Percentiles rank a stretch among this genome's conserved stretches.
These are phyloP conservation scores for Drosophila sucinea DNA, from an alignment of 1,140 invertebrate species.

Conservation along the genomic window DNA sequence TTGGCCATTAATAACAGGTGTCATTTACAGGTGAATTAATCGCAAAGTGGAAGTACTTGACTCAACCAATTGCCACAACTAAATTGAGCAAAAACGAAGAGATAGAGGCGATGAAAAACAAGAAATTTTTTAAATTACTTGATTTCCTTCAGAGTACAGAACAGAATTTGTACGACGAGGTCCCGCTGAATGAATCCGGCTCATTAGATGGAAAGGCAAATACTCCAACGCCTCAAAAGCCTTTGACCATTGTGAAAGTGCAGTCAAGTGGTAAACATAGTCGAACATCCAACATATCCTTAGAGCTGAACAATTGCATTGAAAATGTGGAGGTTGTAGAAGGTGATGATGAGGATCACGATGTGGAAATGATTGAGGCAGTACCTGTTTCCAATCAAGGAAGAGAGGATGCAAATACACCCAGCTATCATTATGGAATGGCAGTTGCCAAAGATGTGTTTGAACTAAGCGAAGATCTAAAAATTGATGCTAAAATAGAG, in stretches of 20 bases:
- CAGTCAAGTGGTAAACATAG: neutral
- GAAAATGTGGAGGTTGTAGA: neutral
- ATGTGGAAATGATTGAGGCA: neutral
- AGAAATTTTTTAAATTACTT: neutral
- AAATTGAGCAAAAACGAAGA: neutral
- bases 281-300: neutral
- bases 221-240: neutral
- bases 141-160: neutral
- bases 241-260: neutral
- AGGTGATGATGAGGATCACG: neutral
- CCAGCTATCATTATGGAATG: neutral
- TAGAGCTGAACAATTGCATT: neutral
- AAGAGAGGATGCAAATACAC: neutral
- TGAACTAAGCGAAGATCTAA: slow-evolving; percentile 37
- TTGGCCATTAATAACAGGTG: too few relatives aligned
- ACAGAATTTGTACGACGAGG: neutral
- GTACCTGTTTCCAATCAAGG: neutral
- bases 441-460: slow-evolving; percentile 12
- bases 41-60: too few relatives aligned
- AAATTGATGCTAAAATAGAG: slow-evolving; percentile 52
- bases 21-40: too few relatives aligned
- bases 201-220: neutral
- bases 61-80: neutral
- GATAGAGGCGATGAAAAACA: neutral
- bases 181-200: neutral